Percentiles rank a stretch among this genome's conserved stretches.
phyloP scores from a whole-genome alignment of 1,140 invertebrate genomes.

The Asobara japonica region DNA sequence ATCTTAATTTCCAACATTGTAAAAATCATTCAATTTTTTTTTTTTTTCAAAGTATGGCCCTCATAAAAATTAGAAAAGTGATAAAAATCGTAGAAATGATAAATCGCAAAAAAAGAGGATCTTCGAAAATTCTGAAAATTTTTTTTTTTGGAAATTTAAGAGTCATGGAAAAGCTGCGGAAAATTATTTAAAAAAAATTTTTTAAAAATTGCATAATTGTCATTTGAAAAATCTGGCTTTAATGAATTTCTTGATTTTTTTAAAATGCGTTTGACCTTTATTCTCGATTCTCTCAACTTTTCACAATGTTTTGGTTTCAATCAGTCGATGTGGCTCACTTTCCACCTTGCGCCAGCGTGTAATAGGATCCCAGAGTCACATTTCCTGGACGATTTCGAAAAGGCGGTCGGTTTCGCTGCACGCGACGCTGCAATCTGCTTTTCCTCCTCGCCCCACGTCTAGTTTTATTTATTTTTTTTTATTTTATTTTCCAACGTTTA shows the following conservation, averaged over 20 bases:
- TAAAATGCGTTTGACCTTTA: neutral
- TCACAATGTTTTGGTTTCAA: neutral
- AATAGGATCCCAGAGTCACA: constrained; percentile 50
- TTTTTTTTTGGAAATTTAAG: no score
- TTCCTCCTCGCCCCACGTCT: neutral
- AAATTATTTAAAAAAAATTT: no score
- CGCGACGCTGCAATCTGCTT: constrained; percentile 30
- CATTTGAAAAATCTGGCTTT: neutral
- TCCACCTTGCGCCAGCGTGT: constrained; percentile 48
- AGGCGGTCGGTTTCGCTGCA: constrained; percentile 40
- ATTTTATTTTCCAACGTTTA: constrained; percentile 19
- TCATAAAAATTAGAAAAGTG: no score
- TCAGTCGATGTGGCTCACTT: constrained; percentile 45
- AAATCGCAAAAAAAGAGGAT: no score
- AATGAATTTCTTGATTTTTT: neutral
- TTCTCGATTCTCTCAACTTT: neutral
- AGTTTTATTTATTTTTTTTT: constrained; percentile 11
- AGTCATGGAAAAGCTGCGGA: no score
- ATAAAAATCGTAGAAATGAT: no score
- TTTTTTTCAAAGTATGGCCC: no score
- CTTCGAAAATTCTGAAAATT: no score
- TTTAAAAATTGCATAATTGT: neutral
- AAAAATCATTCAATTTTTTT: neutral
- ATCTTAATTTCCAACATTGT: no score
- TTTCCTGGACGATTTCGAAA: constrained; percentile 46